phyloP scores from a whole-genome alignment of 2,888 invertebrate genomes.

The Cephus nigrinus region DNA sequence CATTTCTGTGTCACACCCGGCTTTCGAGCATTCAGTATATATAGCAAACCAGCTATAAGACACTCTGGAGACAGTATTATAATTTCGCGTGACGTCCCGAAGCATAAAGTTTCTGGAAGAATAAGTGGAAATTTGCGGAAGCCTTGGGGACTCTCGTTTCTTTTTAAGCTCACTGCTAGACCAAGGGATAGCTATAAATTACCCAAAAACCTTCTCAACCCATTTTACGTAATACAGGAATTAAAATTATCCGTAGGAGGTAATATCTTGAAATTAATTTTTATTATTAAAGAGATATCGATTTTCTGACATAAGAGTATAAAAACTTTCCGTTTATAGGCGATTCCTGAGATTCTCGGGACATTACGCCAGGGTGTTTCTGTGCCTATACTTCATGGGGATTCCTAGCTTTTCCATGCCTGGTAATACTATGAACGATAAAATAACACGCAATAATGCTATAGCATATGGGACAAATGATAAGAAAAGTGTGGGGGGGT shows the following conservation, averaged over 20 bases:
- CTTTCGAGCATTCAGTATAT: background rate
- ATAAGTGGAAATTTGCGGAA: background rate
- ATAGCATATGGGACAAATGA: background rate
- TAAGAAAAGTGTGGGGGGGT: background rate
- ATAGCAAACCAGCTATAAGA: background rate
- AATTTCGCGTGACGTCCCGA: background rate
- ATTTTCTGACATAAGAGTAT: background rate
- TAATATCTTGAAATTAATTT: no score
- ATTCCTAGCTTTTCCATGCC: background rate
- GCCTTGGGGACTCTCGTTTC: background rate
- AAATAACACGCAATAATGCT: background rate
- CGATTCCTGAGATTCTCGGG: background rate
- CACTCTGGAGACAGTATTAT: background rate
- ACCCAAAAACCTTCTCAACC: background rate
- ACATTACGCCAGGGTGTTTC: background rate
- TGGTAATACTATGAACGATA: background rate
- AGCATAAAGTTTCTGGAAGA: slow-evolving; percentile 3
- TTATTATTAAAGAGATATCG: no score
- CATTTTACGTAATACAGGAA: background rate
- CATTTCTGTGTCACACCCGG: slow-evolving; percentile 2
- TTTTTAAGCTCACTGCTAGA: background rate
- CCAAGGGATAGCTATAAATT: background rate
- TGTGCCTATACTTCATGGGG: background rate
- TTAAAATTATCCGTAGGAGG: background rate
- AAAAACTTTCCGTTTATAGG: background rate